phyloP scores from a whole-genome alignment of 2,888 invertebrate genomes.

The Gymnoscelis rufifasciata region DNA sequence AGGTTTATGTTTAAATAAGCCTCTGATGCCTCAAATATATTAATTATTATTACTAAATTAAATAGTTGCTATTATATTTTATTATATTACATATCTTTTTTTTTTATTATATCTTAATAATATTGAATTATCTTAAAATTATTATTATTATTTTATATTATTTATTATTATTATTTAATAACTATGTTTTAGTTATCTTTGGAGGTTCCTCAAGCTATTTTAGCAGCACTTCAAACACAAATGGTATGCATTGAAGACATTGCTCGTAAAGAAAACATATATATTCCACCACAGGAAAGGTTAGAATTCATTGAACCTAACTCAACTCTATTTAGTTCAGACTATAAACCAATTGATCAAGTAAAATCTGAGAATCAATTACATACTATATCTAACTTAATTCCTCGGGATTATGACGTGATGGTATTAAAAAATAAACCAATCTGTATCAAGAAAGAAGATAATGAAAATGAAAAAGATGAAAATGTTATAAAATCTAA shows the following conservation, averaged over 20 bases:
- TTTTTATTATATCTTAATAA: too few species aligned
- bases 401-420: constrained; percentile 19
- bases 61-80: too few species aligned
- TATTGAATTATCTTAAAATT: too few species aligned
- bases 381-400: constrained; percentile 14
- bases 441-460: neutral
- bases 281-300: constrained; percentile 33
- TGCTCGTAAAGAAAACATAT: constrained; percentile 43
- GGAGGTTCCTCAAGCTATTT: constrained; percentile 45
- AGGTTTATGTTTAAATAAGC: too few species aligned
- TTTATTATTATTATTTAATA: too few species aligned
- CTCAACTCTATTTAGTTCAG: constrained; percentile 1
- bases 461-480: neutral
- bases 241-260: constrained; percentile 44
- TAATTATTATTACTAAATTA: too few species aligned
- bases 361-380: constrained; percentile 5
- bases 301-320: constrained; percentile 25
- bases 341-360: constrained; percentile 17
- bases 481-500: too few species aligned
- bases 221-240: constrained; percentile 41
- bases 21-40: too few species aligned
- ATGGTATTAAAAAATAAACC: neutral
- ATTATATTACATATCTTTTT: too few species aligned
- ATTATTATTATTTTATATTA: too few species aligned
- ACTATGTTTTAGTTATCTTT: constrained; percentile 50